Evolutionary conservation across 2,113 vertebrate genomes (phyloP).

Genomic region (Muntiacus muntjak): DNA sequence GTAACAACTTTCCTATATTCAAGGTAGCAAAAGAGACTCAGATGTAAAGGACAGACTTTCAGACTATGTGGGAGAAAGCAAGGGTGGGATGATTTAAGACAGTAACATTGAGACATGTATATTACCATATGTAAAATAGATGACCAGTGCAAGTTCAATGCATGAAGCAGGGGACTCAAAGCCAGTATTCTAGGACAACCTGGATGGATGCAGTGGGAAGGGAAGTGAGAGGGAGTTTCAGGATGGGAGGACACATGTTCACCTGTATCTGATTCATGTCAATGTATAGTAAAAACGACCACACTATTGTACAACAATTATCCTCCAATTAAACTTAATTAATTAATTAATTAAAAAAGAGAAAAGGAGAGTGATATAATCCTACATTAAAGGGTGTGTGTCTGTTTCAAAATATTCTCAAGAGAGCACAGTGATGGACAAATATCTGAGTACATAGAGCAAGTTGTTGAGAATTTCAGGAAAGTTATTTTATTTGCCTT

Average conservation of each 20-base stretch:
- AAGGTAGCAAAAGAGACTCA: neutral
- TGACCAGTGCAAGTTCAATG: neutral
- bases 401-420: neutral
- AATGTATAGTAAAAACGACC: neutral
- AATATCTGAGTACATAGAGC: neutral
- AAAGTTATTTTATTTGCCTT: neutral
- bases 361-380: neutral
- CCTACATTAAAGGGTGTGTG: neutral
- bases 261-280: neutral
- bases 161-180: neutral
- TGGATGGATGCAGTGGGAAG: neutral
- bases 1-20: neutral
- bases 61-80: neutral
- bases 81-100: neutral
- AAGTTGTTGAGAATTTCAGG: neutral
- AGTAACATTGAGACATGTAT: neutral
- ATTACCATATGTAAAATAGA: neutral
- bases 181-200: neutral
- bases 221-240: accelerated
- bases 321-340: neutral
- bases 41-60: neutral
- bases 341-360: neutral
- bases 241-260: accelerated
- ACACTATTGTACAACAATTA: neutral
- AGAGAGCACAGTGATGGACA: neutral